phyloP scores from a whole-genome alignment of 2,888 invertebrate genomes.

The Cybosia mesomella region DNA sequence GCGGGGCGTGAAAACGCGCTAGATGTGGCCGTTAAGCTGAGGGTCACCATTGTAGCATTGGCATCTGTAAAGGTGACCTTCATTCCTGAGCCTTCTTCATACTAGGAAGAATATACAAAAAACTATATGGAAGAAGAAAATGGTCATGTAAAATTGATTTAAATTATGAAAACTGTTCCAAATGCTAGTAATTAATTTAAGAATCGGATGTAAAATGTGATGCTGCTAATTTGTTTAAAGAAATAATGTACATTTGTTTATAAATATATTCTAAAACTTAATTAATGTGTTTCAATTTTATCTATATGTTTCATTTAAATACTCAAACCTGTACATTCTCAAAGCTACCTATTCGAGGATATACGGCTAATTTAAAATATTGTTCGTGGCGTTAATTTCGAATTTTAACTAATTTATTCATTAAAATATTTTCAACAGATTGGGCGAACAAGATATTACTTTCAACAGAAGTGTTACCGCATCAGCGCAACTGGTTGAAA shows the following conservation, averaged over 20 bases:
- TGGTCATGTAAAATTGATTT: too few relatives aligned
- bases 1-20: too few relatives aligned
- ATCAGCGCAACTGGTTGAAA: background rate
- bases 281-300: background rate
- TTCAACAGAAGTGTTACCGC: background rate
- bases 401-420: background rate
- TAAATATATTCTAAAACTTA: background rate
- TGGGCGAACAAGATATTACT: background rate
- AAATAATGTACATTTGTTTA: background rate
- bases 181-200: background rate
- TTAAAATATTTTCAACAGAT: conserved; percentile 6
- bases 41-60: too few relatives aligned
- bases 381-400: too few relatives aligned
- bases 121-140: too few relatives aligned
- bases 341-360: background rate
- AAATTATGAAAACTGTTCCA: background rate
- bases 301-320: too few relatives aligned
- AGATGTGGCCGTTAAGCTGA: too few relatives aligned
- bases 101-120: too few relatives aligned
- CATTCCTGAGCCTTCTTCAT: background rate
- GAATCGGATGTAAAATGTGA: background rate
- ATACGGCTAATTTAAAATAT: background rate
- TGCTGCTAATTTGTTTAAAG: background rate
- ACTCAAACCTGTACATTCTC: background rate
- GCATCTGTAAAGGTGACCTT: background rate